Conservation (phyloP, 2,113 vertebrate species). For the Microtus montanus region DNA sequence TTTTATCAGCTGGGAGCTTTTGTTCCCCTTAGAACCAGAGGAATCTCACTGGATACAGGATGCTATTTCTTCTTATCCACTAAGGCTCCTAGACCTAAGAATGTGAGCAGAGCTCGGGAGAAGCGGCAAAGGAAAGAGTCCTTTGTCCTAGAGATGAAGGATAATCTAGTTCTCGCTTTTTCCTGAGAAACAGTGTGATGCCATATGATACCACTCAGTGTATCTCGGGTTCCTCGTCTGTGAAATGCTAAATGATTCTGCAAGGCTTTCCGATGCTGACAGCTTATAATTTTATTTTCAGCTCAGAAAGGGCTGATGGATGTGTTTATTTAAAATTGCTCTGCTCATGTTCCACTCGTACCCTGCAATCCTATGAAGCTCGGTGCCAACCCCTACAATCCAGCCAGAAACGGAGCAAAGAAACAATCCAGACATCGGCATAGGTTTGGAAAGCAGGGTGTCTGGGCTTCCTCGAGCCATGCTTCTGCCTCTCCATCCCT, state of each 20-base stretch:
- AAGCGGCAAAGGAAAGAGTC: background rate
- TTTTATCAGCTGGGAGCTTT: background rate
- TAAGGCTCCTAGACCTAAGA: background rate
- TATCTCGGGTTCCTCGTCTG: background rate
- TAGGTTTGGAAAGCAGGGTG: slow-evolving; percentile 15
- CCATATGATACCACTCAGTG: background rate
- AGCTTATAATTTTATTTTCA: background rate
- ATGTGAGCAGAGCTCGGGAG: background rate
- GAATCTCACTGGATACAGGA: background rate
- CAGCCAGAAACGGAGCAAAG: background rate
- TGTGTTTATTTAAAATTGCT: background rate
- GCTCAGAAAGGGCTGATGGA: background rate
- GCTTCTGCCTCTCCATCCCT: background rate
- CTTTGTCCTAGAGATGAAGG: background rate
- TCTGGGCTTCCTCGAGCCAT: background rate
- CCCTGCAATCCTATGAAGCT: background rate
- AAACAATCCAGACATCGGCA: background rate
- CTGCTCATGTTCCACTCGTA: background rate
- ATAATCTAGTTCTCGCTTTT: background rate
- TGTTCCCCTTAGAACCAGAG: background rate
- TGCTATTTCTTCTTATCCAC: background rate
- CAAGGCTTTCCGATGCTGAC: background rate
- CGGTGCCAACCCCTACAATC: background rate
- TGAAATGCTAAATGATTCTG: background rate
- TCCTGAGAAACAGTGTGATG: background rate